Base-by-base conservation (phyloP, 1,140 invertebrate genomes). In the Phenacoccus solenopsis region DNA sequence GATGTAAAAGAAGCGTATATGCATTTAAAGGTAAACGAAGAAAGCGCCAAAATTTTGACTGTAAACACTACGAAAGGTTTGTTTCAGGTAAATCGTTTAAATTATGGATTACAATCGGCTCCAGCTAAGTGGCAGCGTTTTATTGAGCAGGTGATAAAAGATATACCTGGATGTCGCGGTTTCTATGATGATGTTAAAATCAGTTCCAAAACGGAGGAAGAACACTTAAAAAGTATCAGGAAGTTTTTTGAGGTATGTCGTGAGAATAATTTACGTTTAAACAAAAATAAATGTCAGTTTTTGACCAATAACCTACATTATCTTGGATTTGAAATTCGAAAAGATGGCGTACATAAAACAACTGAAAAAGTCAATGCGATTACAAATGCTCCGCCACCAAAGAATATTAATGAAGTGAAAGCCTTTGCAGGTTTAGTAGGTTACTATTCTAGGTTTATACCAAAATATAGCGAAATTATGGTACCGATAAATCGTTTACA, bases 351-450 rank as follows among this genome's bases (percentile, higher is more conserved):
- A 13, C 12, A 22, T 0, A 70, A 70, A 28, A 64, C 49, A 35
- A 12, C 27, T 7, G 70, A 73, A 28, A 80, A 80, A 73, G 73
- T 79, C 20, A 27, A 68, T 13, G 76, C 78, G 0, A 77, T 81
- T n/a, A 22, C 70, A 24, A 68, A 78, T 22, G 75, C 75, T 70
- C 75, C 76, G 0, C 35, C 12, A 7, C 78, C 78, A 5, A 73
- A 69, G 38, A 77, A 72, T 70, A 67, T 74, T 3, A 76, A 77
- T 28, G 75, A 70, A 28, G 24, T 72, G 1, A 70, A 68, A 30
- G 70, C 70, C 20, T 72, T 73, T 69, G n/a, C 71, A 1, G 70
- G 70, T 0, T 20, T 70, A 25, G 67, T 69, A 10, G 70, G 49
- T 38, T 72, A 69, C 67, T 72, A 72, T 67, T 30, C 20, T 0